These are phyloP conservation scores for Drosophila mojavensis DNA, from an alignment of 1,140 invertebrate genomes.

Conservation along the genomic window DNA sequence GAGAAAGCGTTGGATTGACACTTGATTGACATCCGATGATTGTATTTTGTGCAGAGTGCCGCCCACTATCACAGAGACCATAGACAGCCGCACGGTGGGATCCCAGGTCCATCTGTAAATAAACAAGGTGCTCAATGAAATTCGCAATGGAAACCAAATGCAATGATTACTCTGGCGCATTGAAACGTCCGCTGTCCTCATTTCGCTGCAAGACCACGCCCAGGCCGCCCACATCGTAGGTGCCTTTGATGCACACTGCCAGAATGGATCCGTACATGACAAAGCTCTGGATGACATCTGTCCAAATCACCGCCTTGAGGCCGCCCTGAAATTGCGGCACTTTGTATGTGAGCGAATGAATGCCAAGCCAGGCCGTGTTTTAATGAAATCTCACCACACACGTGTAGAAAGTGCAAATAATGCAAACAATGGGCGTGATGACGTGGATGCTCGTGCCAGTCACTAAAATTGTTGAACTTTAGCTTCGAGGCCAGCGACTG, in stretches of 20 bases:
- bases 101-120: constrained; percentile 88
- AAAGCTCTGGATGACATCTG: constrained; percentile 94
- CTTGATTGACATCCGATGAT: constrained; percentile 93
- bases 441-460: constrained; percentile 92
- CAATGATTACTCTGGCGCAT: constrained; percentile 89
- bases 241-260: constrained; percentile 92
- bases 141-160: constrained; percentile 20
- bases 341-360: not conserved
- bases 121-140: not conserved
- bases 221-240: constrained; percentile 91
- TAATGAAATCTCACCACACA: constrained; percentile 89
- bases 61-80: constrained; percentile 91
- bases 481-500: not conserved
- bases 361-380: constrained; percentile 8
- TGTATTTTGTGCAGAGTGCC: constrained; percentile 94
- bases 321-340: constrained; percentile 88
- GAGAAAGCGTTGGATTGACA: constrained; percentile 93
- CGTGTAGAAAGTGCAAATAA: constrained; percentile 96
- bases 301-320: constrained; percentile 96
- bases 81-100: constrained; percentile 90
- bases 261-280: constrained; percentile 94
- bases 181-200: constrained; percentile 89
- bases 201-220: constrained; percentile 89
- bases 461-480: constrained; percentile 85
- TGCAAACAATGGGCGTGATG: constrained; percentile 92